Conservation (phyloP, 2,113 vertebrate species). For the Pogonocichla stellata region DNA sequence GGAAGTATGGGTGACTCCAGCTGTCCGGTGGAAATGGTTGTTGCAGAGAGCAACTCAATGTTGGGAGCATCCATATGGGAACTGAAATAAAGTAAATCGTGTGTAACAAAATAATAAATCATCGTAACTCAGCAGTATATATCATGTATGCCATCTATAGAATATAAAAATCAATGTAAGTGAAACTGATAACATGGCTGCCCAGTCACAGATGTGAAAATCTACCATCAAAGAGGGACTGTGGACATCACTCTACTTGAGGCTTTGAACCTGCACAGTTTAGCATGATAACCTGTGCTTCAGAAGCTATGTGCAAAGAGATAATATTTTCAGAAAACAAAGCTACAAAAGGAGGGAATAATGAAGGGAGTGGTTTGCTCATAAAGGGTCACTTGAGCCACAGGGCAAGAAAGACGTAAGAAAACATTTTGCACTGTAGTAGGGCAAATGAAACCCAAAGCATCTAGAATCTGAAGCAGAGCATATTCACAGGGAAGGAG, state of each 20-base stretch:
- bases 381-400: background rate
- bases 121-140: background rate
- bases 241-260: background rate
- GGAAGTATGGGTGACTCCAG: background rate
- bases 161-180: background rate
- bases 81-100: background rate
- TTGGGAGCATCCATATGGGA: background rate
- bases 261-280: background rate
- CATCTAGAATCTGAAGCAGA: background rate
- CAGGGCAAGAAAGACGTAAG: background rate
- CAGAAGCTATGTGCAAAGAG: background rate
- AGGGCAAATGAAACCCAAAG: background rate
- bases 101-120: background rate
- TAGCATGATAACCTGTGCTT: background rate
- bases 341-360: background rate
- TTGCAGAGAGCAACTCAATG: background rate
- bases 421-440: background rate
- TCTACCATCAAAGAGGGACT: background rate
- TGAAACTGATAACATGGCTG: background rate
- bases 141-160: background rate
- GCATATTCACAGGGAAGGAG: background rate
- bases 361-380: background rate
- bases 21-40: background rate
- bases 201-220: background rate
- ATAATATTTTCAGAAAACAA: background rate